phyloP scores from a whole-genome alignment of 2,888 invertebrate genomes.

The Formica aserva region DNA sequence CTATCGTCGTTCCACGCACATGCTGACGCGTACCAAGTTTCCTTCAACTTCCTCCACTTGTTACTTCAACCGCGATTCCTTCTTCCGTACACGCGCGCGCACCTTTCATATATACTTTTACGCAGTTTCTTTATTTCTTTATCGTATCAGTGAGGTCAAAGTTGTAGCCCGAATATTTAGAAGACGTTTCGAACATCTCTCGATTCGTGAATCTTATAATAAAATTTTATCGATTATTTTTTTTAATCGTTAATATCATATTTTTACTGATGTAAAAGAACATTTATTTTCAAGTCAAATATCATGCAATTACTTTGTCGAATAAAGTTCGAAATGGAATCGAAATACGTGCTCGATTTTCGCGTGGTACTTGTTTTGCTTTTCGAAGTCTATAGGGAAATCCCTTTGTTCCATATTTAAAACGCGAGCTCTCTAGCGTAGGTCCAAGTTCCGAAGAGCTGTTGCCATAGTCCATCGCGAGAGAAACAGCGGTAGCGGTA shows the following conservation, averaged over 20 bases:
- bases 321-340: background rate
- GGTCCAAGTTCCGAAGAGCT: slow-evolving; percentile 1
- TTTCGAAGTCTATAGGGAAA: background rate
- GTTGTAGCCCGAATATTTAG: background rate
- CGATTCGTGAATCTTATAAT: background rate
- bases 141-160: background rate
- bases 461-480: slow-evolving; percentile 19
- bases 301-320: background rate
- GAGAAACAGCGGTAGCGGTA: slow-evolving; percentile 76
- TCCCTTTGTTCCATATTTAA: background rate
- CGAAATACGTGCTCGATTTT: background rate
- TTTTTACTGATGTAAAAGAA: background rate
- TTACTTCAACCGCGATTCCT: slow-evolving; percentile 77
- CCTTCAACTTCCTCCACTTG: slow-evolving; percentile 65
- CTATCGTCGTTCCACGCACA: slow-evolving; percentile 39
- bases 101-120: slow-evolving; percentile 13
- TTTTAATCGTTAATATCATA: background rate
- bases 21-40: slow-evolving; percentile 58
- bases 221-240: background rate
- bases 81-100: slow-evolving; percentile 45
- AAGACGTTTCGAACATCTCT: background rate
- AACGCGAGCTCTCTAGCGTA: background rate
- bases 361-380: background rate
- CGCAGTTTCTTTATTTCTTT: background rate
- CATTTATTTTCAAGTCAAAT: background rate